A percentile compares a stretch with the other conserved stretches of the same genome.
phyloP scores from a whole-genome alignment of 92 coral and sea anemone genomes.

The Epizoanthus scotinus region DNA sequence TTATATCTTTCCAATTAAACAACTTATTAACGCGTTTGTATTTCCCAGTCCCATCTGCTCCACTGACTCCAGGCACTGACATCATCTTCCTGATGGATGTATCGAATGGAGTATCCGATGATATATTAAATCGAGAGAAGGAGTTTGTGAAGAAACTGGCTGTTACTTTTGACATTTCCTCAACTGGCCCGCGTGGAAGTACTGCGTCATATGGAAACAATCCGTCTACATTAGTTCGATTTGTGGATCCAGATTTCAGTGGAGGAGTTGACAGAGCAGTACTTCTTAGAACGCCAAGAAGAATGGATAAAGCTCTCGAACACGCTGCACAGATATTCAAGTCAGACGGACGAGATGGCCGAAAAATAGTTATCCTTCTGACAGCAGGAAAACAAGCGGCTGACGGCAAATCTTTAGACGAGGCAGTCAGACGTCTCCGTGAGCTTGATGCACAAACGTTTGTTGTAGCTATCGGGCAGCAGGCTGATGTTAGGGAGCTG shows the following conservation, averaged over 20 bases:
- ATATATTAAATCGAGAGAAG: slow-evolving; percentile 57
- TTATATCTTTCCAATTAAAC: not conserved
- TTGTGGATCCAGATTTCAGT: slow-evolving; percentile 25
- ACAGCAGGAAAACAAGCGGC: slow-evolving; percentile 42
- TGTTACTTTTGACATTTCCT: slow-evolving; percentile 40
- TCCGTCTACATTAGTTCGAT: slow-evolving; percentile 32
- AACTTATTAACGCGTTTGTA: not conserved
- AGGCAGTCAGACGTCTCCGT: slow-evolving; percentile 12
- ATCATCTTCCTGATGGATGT: slow-evolving; percentile 73
- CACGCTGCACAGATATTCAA: slow-evolving; percentile 46
- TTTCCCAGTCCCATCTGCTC: slow-evolving; percentile 46
- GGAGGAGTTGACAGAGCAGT: slow-evolving; percentile 15
- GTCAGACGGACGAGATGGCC: slow-evolving; percentile 33
- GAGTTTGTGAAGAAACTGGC: slow-evolving; percentile 54
- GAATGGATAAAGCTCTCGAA: slow-evolving; percentile 68
- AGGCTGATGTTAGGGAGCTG: slow-evolving; percentile 7
- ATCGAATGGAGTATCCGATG: slow-evolving; percentile 52
- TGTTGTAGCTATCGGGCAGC: slow-evolving; percentile 25
- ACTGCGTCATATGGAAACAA: slow-evolving; percentile 57
- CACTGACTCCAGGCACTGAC: slow-evolving; percentile 49
- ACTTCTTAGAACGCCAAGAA: slow-evolving; percentile 41
- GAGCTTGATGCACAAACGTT: slow-evolving; percentile 16
- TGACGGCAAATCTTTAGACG: slow-evolving; percentile 27
- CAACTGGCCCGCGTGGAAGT: slow-evolving; percentile 49
- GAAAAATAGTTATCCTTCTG: slow-evolving; percentile 43